Evolutionary conservation across 2,113 vertebrate species (phyloP).

Genomic region (Melospiza melodia): DNA sequence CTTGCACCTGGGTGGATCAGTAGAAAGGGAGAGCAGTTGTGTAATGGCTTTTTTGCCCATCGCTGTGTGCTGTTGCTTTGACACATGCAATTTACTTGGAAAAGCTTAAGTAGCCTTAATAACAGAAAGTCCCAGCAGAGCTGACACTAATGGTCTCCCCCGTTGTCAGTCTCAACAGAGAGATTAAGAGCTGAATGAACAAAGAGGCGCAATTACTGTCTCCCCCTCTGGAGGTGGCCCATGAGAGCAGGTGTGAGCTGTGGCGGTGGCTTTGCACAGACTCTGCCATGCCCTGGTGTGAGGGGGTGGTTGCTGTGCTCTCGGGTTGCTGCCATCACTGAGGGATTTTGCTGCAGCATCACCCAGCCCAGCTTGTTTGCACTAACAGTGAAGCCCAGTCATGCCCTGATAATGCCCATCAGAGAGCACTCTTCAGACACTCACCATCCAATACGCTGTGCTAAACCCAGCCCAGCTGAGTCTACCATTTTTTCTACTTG

Average conservation of each 20-base stretch:
- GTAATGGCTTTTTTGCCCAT: conserved; percentile 4
- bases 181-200: conserved; percentile 36
- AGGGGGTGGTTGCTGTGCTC: neutral
- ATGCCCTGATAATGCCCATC: neutral
- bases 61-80: conserved; percentile 10
- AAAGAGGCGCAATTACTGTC: conserved; percentile 18
- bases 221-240: neutral
- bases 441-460: neutral
- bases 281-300: rapidly evolving
- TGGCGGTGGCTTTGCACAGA: neutral
- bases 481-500: neutral
- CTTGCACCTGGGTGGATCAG: neutral
- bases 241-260: neutral
- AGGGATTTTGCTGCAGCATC: neutral
- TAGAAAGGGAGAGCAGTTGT: neutral
- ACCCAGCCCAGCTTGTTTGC: neutral
- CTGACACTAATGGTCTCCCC: conserved; percentile 52
- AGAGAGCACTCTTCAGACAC: neutral
- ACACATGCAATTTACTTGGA: conserved; percentile 41
- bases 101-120: conserved; percentile 60
- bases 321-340: neutral
- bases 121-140: conserved; percentile 27
- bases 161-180: conserved; percentile 1
- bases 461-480: neutral
- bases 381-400: neutral